Evolutionary conservation across 1,140 invertebrate genomes (phyloP), one percentile per base, ranked within the genome.

Genomic region (Agraylea sexmaculata): DNA sequence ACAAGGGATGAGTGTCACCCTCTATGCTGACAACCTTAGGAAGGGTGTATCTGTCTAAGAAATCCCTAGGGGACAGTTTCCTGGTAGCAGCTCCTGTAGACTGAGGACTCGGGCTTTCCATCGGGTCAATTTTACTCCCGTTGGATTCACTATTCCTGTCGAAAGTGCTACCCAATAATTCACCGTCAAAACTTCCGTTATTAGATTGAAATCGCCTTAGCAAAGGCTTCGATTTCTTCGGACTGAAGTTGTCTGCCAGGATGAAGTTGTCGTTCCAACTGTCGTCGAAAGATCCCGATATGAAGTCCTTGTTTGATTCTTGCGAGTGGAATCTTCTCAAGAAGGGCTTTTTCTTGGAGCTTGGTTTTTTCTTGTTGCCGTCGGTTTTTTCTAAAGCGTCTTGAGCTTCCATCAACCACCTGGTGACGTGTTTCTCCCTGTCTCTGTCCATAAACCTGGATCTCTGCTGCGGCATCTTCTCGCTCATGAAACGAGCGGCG

Each of bases 1-100:
- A 53, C 54, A 72, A 56, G 36, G 69, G 60, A 51, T 69, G 58
- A 42, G 62, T 58, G 46, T 66, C 62, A 11, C 60, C 60, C 29
- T 66, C 64, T 21, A 74, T 60, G 42, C 60, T 64, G 25, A 68
- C 71, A 5, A 74, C 68, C 41, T 69, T 60, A 3, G 71, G 71
- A 46, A 73, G 46, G 8, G 69, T 64, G 46, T 69, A 69, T 51
- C 68, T 68, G 52, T 72, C 70, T 27, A 73, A 60, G 49, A 74
- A 74, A 49, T 66, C 61, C 46, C 66, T 62, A 22, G 66, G 49
- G 12, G 57, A 58, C 56, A 65, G 58, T 51, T 57, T 58, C 19
- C 33, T 41, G 12, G 42, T 35, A 1, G 34, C 43, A 10, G 40
- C 25, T 3, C 40, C 41, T 6, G 43, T 40, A 0, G 42, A 40